These are phyloP conservation scores for Tipula vernalis DNA, from an alignment of 2,888 invertebrate genomes.

Conservation along the genomic window DNA sequence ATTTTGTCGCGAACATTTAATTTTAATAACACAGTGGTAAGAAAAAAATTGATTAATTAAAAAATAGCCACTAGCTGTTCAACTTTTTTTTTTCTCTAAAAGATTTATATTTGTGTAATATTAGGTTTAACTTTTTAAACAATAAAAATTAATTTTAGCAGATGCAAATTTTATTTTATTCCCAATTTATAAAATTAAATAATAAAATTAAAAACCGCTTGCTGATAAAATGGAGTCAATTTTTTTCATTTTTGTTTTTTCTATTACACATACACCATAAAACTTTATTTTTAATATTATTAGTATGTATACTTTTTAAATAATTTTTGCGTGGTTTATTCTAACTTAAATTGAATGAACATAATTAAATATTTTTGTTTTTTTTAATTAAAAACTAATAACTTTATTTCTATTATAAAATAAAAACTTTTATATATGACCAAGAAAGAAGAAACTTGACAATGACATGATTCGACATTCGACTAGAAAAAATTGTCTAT, in stretches of 20 bases:
- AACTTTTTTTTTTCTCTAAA: not conserved
- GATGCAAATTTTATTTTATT: not conserved
- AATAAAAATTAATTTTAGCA: not conserved
- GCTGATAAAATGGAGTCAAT: not conserved
- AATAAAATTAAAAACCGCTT: not conserved
- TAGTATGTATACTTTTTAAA: not conserved
- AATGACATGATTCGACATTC: not conserved
- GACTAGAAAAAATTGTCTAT: not conserved
- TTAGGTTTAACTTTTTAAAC: not conserved
- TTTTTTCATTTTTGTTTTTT: not conserved
- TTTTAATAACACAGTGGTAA: not conserved
- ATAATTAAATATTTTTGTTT: not conserved
- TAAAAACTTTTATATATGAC: not conserved
- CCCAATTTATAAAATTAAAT: not conserved
- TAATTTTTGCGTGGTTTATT: not conserved
- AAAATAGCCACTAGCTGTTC: not conserved
- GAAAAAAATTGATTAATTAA: not conserved
- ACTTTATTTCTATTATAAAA: not conserved
- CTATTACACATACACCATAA: not conserved
- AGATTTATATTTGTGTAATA: not conserved
- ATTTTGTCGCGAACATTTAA: not conserved
- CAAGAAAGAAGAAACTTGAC: not conserved
- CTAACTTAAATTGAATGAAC: not conserved
- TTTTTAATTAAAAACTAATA: not conserved
- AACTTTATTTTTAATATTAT: not conserved